Base-by-base conservation (phyloP, 2,113 vertebrate genomes). In the Sterrhoptilus dennistouni region DNA sequence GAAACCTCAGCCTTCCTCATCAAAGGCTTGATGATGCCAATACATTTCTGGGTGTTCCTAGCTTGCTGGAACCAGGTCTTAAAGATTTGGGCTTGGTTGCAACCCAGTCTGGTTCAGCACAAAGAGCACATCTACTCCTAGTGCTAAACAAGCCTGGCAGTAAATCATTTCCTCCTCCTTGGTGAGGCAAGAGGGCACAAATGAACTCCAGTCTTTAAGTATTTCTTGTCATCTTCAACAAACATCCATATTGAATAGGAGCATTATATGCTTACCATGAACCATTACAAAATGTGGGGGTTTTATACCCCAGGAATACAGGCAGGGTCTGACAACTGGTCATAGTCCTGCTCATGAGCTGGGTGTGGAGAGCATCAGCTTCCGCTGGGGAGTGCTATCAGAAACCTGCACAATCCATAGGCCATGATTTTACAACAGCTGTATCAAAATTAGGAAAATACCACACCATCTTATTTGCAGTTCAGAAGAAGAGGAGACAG, bases 401-500 rank as follows among this genome's bases (percentile, higher is more conserved):
- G 42, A 61, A 85, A 31, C 53, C 35, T 68, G 45, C 56, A 63
- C 18, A 63, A 38, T 53, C 33, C 59, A 40, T 3, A 45, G 59
- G 31, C 63, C 25, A 6, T 8, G 19, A 29, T 35, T 72, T 90
- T 86, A 53, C 11, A 76, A 21, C 15, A 35, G 28, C 24, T 29
- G 5, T 9, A n/a, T 17, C n/a, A 88, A 87, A 91, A 85, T 28
- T 28, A 63, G 68, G 35, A 80, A 65, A 50, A 18, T 42, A 54
- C 14, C 14, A 50, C 27, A 29, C 6, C 18, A 40, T 20, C 11
- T 29, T 29, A 63, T 76, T 87, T 91, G 40, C 36, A 71, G 85
- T 94, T 86, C 45, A 71, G 44, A 80, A 91, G 60, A 81, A 85
- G 45, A 93, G 24, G 68, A 90, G 71, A 63, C 50, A 44, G 40